These are phyloP conservation scores for Tetramorium parvispinum DNA, from an alignment of 1,140 invertebrate species.

Conservation along the genomic window DNA sequence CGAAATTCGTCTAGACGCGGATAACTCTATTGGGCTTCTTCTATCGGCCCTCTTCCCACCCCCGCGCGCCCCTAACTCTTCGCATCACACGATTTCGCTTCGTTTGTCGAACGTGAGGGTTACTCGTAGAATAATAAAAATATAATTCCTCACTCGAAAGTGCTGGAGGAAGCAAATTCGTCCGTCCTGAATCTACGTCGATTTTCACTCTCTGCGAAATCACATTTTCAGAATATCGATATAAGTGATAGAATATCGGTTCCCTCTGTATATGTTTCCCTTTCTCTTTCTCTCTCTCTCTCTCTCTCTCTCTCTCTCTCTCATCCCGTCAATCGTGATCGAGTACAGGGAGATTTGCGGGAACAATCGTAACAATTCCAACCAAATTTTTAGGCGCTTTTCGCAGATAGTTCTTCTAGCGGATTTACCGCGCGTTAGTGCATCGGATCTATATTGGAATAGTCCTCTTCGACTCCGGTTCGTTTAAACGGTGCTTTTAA, in stretches of 20 bases:
- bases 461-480: slow-evolving; percentile 14
- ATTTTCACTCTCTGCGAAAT: background rate
- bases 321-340: background rate
- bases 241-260: background rate
- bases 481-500: slow-evolving; percentile 46
- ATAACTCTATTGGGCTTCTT: slow-evolving; percentile 30
- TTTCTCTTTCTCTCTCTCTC: background rate
- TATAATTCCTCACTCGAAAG: background rate
- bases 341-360: background rate
- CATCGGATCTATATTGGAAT: slow-evolving; percentile 29
- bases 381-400: background rate
- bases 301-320: background rate
- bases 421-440: slow-evolving; percentile 31
- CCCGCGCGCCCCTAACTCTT: background rate
- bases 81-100: background rate
- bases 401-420: background rate
- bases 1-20: slow-evolving; percentile 43
- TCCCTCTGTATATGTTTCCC: background rate
- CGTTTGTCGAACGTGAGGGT: background rate
- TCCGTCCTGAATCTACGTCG: background rate
- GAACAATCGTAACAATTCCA: slow-evolving; percentile 7
- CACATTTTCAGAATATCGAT: slow-evolving; percentile 8
- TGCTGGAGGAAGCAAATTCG: background rate
- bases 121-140: slow-evolving; percentile 27
- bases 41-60: background rate